Percentiles rank a stretch among this genome's conserved stretches.
phyloP scores from a whole-genome alignment of 2,113 vertebrate species.

The Loxodonta africana region DNA sequence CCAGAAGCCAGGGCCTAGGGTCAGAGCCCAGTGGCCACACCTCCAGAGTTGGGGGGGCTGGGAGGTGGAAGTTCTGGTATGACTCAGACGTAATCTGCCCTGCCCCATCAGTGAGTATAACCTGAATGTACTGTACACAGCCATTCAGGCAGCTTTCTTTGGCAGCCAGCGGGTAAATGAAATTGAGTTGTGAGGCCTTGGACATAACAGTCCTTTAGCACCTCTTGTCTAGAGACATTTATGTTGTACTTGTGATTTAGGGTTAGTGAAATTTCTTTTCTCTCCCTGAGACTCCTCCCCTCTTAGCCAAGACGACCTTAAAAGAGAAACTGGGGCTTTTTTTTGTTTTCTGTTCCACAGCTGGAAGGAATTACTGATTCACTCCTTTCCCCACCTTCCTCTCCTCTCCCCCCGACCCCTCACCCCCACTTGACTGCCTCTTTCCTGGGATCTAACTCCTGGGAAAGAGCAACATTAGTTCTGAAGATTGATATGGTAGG shows the following conservation, averaged over 20 bases:
- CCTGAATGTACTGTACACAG: neutral
- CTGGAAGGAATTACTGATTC: slow-evolving; percentile 41
- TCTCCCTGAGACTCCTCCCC: neutral
- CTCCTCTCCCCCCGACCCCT: neutral
- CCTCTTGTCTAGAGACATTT: neutral
- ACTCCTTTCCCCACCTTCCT: neutral
- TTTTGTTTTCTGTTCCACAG: neutral
- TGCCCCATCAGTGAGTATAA: slow-evolving; percentile 26
- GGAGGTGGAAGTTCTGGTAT: slow-evolving; percentile 44
- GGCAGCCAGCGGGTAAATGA: neutral
- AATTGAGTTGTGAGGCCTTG: neutral
- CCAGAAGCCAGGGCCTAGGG: neutral
- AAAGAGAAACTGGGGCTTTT: slow-evolving; percentile 25
- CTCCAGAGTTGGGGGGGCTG: slow-evolving; percentile 49
- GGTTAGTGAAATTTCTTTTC: slow-evolving; percentile 56
- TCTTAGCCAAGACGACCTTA: neutral
- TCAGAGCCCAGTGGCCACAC: slow-evolving; percentile 16
- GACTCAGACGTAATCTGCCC: slow-evolving; percentile 68
- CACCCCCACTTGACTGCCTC: neutral
- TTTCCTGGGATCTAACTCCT: slow-evolving; percentile 45
- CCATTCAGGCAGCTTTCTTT: neutral
- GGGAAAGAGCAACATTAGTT: neutral
- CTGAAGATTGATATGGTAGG: neutral
- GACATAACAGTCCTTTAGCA: neutral
- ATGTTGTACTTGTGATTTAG: neutral